Percentiles rank a stretch among this genome's conserved stretches.
These are phyloP conservation scores for Sinocyclocheilus maitianheensis DNA, from an alignment of 2,113 vertebrate genomes.

Conservation along the genomic window DNA sequence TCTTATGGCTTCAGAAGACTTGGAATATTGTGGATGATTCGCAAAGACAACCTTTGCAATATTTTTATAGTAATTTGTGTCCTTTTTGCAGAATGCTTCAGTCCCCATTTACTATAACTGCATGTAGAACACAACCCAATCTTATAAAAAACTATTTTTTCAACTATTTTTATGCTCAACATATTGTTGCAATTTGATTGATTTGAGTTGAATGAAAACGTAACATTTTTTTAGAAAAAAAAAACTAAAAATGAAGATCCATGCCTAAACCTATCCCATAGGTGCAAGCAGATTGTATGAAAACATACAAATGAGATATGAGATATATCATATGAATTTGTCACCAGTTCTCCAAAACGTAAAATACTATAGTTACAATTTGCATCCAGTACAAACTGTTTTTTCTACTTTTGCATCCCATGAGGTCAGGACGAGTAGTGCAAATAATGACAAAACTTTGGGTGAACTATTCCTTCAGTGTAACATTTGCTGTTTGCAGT, in stretches of 20 bases:
- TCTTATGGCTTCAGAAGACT: background rate
- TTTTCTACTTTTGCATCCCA: background rate
- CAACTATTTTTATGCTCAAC: background rate
- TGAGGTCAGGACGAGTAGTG: background rate
- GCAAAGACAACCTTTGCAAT: background rate
- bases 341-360: too few relatives aligned
- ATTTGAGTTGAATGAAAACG: background rate
- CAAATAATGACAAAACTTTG: background rate
- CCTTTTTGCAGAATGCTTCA: background rate
- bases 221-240: too few relatives aligned
- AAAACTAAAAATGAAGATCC: too few relatives aligned
- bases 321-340: background rate
- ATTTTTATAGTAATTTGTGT: background rate
- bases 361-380: too few relatives aligned
- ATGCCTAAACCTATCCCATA: too few relatives aligned
- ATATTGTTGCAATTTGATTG: background rate
- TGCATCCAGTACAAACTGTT: background rate
- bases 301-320: too few relatives aligned
- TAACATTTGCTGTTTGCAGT: background rate
- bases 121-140: background rate
- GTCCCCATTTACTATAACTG: background rate
- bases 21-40: too few relatives aligned
- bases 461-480: background rate
- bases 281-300: background rate
- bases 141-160: background rate